Percentiles rank a stretch among this genome's conserved stretches.
These are phyloP conservation scores for Microcebus tavaratra DNA, from an alignment of 2,113 vertebrate genomes.

Conservation along the genomic window DNA sequence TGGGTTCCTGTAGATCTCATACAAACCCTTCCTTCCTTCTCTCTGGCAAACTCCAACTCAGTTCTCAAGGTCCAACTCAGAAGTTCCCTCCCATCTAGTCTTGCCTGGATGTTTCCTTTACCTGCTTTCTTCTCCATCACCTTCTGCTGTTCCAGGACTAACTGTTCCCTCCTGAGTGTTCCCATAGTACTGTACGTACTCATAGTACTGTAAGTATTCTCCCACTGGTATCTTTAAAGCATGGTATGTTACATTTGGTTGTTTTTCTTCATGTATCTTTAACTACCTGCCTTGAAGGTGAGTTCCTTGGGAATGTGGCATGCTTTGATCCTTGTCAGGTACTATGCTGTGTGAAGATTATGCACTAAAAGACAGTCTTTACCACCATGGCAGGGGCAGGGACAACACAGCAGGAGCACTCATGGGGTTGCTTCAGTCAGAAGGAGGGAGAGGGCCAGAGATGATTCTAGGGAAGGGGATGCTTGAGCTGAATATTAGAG, in stretches of 20 bases:
- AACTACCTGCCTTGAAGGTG: background rate
- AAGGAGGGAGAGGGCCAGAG: background rate
- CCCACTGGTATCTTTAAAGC: background rate
- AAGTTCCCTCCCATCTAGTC: background rate
- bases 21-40: background rate
- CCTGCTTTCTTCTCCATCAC: background rate
- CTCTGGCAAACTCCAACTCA: background rate
- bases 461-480: background rate
- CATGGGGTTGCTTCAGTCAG: background rate
- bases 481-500: background rate
- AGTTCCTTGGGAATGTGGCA: background rate
- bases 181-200: background rate
- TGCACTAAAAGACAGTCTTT: background rate
- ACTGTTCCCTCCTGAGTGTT: background rate
- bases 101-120: background rate
- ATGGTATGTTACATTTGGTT: background rate
- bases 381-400: background rate
- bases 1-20: background rate
- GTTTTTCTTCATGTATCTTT: background rate
- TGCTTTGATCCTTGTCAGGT: background rate
- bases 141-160: background rate
- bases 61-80: background rate
- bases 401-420: background rate
- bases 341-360: background rate
- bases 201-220: background rate